These are phyloP conservation scores for Poeciliopsis presidionis DNA, from an alignment of 2,797 vertebrate species.

Conservation along the genomic window DNA sequence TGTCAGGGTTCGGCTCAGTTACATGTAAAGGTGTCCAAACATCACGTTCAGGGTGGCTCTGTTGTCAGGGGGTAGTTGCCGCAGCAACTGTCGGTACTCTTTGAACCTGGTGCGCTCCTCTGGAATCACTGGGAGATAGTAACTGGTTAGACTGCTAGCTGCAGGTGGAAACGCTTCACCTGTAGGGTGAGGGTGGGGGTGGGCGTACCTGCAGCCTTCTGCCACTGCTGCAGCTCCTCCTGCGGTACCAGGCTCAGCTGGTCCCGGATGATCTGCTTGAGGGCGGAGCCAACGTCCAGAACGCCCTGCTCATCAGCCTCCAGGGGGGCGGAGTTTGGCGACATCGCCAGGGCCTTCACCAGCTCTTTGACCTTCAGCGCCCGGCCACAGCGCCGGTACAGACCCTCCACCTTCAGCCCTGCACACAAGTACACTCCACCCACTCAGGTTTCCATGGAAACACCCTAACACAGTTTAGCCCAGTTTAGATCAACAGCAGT, in stretches of 20 bases:
- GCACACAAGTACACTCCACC: not conserved
- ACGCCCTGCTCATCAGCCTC: conserved; percentile 71
- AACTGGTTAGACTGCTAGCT: not conserved
- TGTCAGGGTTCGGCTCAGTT: conserved; percentile 28
- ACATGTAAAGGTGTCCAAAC: conserved; percentile 81
- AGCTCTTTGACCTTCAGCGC: conserved; percentile 66
- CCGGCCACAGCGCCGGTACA: conserved; percentile 81
- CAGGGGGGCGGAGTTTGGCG: conserved; percentile 62
- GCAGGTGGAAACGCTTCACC: not conserved
- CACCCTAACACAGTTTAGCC: not conserved
- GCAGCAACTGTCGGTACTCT: conserved; percentile 63
- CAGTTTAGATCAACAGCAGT: too few relatives aligned
- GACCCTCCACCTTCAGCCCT: conserved; percentile 80
- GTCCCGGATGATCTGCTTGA: conserved; percentile 77
- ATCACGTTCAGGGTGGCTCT: conserved; percentile 66
- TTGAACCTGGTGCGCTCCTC: conserved; percentile 62
- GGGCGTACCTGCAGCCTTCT: conserved; percentile 58
- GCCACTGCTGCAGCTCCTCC: conserved; percentile 60
- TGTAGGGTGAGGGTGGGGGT: rapidly evolving
- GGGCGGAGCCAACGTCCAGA: conserved; percentile 70
- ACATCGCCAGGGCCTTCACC: conserved; percentile 66
- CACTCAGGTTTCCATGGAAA: not conserved
- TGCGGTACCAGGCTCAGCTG: conserved; percentile 60
- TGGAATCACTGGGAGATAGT: conserved; percentile 59
- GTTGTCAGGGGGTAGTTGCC: conserved; percentile 66